phyloP scores from a whole-genome alignment of 2,888 invertebrate species.

The Ligdia adustata region DNA sequence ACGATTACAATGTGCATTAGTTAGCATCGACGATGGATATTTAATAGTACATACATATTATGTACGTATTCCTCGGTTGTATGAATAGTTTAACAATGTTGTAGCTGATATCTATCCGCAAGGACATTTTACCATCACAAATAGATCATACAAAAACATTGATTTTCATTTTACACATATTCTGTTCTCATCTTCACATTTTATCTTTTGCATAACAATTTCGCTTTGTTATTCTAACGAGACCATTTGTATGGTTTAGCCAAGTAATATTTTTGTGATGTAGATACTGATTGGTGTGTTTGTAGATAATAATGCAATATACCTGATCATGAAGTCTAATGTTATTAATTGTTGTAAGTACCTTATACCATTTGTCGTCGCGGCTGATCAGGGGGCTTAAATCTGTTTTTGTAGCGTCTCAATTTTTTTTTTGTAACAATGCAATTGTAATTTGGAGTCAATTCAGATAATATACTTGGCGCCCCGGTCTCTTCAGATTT shows the following conservation, averaged over 20 bases:
- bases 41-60: not conserved
- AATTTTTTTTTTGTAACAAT: too few species aligned
- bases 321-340: too few species aligned
- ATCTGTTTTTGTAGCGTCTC: too few species aligned
- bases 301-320: too few species aligned
- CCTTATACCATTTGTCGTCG: too few species aligned
- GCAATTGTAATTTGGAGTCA: too few species aligned
- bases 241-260: not conserved
- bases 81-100: not conserved
- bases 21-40: not conserved
- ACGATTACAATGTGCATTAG: conserved; percentile 12
- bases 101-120: not conserved
- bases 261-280: not conserved
- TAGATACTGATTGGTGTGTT: too few species aligned
- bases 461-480: too few species aligned
- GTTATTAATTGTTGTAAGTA: too few species aligned
- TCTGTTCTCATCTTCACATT: not conserved
- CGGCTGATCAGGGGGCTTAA: too few species aligned
- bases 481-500: too few species aligned
- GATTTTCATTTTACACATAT: not conserved
- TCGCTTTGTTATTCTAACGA: not conserved
- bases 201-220: not conserved
- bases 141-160: not conserved
- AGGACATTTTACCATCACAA: conserved; percentile 5
- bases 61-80: not conserved